phyloP scores from a whole-genome alignment of 2,113 vertebrate species.

The Zapus hudsonius region DNA sequence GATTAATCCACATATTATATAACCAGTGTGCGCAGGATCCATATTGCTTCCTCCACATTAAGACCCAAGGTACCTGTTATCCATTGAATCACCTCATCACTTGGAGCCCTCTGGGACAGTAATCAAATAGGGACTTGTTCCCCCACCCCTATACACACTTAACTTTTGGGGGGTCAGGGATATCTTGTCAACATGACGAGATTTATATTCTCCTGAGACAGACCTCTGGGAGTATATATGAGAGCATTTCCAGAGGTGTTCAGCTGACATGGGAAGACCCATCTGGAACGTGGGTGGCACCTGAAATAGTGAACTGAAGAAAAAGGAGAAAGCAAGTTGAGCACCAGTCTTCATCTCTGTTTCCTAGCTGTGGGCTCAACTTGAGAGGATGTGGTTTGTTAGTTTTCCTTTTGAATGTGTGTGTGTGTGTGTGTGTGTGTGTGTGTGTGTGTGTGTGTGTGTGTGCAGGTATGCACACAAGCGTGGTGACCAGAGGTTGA shows the following conservation, averaged over 20 bases:
- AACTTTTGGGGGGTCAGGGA: neutral
- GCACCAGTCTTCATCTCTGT: too few species aligned
- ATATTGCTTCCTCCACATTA: neutral
- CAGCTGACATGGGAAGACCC: neutral
- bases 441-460: too few species aligned
- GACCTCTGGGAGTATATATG: neutral
- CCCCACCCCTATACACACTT: neutral
- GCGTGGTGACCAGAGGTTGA: too few species aligned
- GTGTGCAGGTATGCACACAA: too few species aligned
- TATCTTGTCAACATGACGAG: neutral
- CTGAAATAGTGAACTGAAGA: neutral
- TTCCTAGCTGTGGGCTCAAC: neutral
- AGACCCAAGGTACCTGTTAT: neutral
- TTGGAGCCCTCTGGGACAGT: neutral
- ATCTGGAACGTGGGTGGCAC: neutral
- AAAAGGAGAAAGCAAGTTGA: neutral
- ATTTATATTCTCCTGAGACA: neutral
- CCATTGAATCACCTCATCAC: neutral
- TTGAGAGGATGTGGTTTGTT: neutral
- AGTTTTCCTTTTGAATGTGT: too few species aligned
- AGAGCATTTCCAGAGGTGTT: neutral
- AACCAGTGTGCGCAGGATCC: neutral
- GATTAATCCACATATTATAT: neutral
- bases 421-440: too few species aligned
- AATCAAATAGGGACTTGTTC: neutral